Base-by-base conservation (phyloP, 2,797 vertebrate genomes). In the Pyrocephalus nanus region DNA sequence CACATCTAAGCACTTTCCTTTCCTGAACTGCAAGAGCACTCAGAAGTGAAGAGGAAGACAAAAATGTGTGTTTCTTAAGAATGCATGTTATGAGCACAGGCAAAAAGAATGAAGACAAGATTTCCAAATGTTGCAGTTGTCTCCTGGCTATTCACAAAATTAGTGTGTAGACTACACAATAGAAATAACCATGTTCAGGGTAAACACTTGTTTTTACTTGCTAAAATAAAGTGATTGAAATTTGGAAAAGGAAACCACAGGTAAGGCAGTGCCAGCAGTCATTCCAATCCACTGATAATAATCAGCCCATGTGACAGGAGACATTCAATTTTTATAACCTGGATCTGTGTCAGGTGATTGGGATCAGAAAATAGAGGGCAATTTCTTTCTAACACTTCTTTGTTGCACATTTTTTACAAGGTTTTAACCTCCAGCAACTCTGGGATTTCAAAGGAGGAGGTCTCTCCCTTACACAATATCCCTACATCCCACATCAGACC, bases 401-500 rank as follows among this genome's bases (percentile, higher is more conserved):
- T 73, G 67, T 64, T 92, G 77, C 79, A 81, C 67, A 32, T 85
- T 95, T 93, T 93, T 94, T 42, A 69, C 61, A 77, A 85, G 88
- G 83, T 64, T 92, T 95, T 94, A 86, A 88, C 92, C 80, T 93
- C 61, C 64, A 92, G 71, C 71, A 89, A 65, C 65, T 85, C 64
- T 61, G 45, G 88, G 94, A 85, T 95, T 96, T 93, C 71, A 90
- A 51, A 85, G 74, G 14, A 86, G 86, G 22, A 82, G 73, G 57
- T 38, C 71, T 61, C 67, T 90, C 83, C 80, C 65, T 77, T 73
- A 42, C 29, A 74, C 67, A 54, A 51, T 74, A 92, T 93, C 92
- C 88, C 92, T 74, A 79, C 90, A 87, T 91, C 83, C 92, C 88
- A 76, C 92, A 89, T 69, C 86, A 84, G 91, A 92, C 88, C 88